Conservation (phyloP, 1,140 invertebrate species). For the Ceratitis capitata region DNA sequence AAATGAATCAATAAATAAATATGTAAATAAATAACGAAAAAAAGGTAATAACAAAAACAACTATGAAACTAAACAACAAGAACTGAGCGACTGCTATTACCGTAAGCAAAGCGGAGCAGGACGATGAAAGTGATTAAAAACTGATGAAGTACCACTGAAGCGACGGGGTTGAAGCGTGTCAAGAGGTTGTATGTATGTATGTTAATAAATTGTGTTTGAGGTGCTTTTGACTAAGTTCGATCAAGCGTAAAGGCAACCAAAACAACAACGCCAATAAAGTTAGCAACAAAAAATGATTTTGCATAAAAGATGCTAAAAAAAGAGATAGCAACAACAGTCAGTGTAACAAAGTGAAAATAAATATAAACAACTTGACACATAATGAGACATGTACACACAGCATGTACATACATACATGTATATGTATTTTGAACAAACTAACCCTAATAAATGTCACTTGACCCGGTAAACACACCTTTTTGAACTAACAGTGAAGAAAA, state of each 20-base stretch:
- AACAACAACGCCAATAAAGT: neutral
- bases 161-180: neutral
- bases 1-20: too few relatives aligned
- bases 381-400: neutral
- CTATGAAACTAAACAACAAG: neutral
- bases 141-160: neutral
- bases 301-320: neutral
- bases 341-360: neutral
- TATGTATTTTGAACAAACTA: neutral
- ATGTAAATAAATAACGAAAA: neutral
- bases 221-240: slow-evolving; percentile 19
- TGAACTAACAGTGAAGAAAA: neutral
- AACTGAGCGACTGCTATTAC: neutral
- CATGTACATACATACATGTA: neutral
- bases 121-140: neutral
- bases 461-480: neutral
- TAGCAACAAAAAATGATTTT: neutral
- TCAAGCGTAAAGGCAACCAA: neutral
- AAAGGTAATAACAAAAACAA: neutral
- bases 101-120: neutral
- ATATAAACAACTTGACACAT: neutral
- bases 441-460: slow-evolving; percentile 1
- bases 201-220: too few relatives aligned
- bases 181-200: neutral
- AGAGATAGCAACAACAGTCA: neutral